Conservation (phyloP, 2,888 invertebrate genomes). For the Orchestes rusci region DNA sequence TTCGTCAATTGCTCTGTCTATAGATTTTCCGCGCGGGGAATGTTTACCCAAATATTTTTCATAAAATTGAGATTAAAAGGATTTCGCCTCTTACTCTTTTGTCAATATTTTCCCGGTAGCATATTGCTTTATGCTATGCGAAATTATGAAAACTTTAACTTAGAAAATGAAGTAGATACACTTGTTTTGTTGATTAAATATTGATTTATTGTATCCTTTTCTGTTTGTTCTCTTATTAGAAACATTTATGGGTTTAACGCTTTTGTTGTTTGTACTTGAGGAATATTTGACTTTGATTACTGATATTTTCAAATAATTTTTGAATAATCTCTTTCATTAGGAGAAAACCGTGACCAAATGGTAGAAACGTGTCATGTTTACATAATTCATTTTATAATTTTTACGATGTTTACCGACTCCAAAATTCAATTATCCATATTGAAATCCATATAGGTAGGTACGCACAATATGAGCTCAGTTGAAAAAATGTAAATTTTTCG, state of each 20-base stretch:
- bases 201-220: constrained; percentile 14
- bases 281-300: constrained; percentile 13
- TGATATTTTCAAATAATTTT: too few species aligned
- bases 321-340: too few species aligned
- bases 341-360: too few species aligned
- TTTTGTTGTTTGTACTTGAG: constrained; percentile 8
- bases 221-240: constrained; percentile 9
- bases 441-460: too few species aligned
- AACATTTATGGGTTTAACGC: constrained; percentile 4
- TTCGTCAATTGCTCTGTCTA: too few species aligned
- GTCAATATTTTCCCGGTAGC: constrained; percentile 40
- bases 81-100: constrained; percentile 40
- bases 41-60: constrained; percentile 46
- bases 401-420: too few species aligned
- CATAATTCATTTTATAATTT: too few species aligned
- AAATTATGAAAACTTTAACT: constrained; percentile 19
- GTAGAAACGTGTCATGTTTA: too few species aligned
- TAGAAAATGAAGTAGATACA: constrained; percentile 13
- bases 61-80: constrained; percentile 45
- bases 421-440: too few species aligned
- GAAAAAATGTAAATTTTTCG: too few species aligned
- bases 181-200: constrained; percentile 13
- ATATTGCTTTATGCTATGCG: constrained; percentile 13
- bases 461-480: too few species aligned
- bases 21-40: too few species aligned